These are phyloP conservation scores for Willowsia nigromaculata DNA, from an alignment of 2,888 invertebrate genomes.

Conservation along the genomic window DNA sequence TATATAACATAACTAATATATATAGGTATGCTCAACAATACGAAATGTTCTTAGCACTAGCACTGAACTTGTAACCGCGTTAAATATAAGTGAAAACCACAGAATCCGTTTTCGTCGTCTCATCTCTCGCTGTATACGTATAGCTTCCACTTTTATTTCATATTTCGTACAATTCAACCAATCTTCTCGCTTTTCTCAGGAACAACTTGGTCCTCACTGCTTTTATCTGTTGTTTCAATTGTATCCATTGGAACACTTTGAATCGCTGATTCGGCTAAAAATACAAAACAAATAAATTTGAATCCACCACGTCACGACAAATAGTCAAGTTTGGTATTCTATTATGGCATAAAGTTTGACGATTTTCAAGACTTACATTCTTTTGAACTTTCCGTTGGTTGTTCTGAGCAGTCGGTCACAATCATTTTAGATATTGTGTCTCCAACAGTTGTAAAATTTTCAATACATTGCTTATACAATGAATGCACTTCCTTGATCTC, in stretches of 20 bases:
- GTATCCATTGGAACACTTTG: neutral
- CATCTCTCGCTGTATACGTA: neutral
- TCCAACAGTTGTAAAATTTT: constrained; percentile 23
- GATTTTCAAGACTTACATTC: neutral
- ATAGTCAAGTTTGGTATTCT: neutral
- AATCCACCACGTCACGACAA: neutral
- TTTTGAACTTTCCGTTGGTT: neutral
- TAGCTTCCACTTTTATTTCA: neutral
- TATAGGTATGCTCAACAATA: neutral
- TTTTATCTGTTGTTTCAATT: neutral
- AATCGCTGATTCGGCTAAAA: neutral
- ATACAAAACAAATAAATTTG: neutral
- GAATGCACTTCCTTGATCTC: neutral
- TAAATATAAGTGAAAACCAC: no score
- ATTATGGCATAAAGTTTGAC: neutral
- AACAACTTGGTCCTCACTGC: neutral
- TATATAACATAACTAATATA: constrained; percentile 1
- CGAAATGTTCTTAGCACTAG: neutral
- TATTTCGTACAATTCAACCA: neutral
- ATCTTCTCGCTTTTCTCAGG: neutral
- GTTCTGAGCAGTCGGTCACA: neutral
- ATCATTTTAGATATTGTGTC: constrained; percentile 40
- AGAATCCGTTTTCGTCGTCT: no score
- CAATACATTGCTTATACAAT: constrained; percentile 27
- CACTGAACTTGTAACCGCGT: neutral